Evolutionary conservation across 1,140 invertebrate genomes (phyloP), one percentile per base, ranked within the genome.

Genomic region (Microplitis mediator): DNA sequence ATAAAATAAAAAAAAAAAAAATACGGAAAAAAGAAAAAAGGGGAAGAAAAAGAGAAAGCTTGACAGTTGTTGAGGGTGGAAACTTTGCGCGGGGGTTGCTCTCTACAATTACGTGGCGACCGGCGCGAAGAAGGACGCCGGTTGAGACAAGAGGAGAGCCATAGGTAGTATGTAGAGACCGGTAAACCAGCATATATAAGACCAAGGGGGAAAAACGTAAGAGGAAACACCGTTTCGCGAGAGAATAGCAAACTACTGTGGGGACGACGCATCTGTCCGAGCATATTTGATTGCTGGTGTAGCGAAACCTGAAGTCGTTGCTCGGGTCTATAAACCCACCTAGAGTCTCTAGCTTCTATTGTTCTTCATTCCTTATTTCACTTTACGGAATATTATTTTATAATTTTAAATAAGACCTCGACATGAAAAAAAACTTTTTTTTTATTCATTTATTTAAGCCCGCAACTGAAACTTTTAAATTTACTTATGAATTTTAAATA

Each of bases 211-310:
- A 68, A 36, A 68, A 16, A 23, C 34, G 34, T 16, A 32, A 72
- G 50, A 50, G 61, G 45, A 51, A n/a, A 64, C 32, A 50, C 61
- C 63, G 50, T 51, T 73, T 31, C 60, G 45, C 65, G 70, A 64
- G 75, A 85, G 84, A 87, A 86, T 86, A 78, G 81, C 79, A 85
- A 86, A 86, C 82, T 86, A 85, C 81, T 83, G 84, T 84, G 85
- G 79, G 76, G 82, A 86, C 79, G 76, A 82, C 80, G 81, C 85
- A 86, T 87, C 85, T 87, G 85, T 78, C 80, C 77, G 51, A 80
- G 83, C 84, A 86, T 85, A 87, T 87, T 86, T 86, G 80, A 87
- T 87, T 81, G 79, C 79, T 78, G 8, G 8, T 54, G 35, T 60
- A 65, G 14, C 9, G 65, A 54, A 31, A 34, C 31, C 51, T 34